phyloP scores from a whole-genome alignment of 2,888 invertebrate genomes.

The Phania funesta region DNA sequence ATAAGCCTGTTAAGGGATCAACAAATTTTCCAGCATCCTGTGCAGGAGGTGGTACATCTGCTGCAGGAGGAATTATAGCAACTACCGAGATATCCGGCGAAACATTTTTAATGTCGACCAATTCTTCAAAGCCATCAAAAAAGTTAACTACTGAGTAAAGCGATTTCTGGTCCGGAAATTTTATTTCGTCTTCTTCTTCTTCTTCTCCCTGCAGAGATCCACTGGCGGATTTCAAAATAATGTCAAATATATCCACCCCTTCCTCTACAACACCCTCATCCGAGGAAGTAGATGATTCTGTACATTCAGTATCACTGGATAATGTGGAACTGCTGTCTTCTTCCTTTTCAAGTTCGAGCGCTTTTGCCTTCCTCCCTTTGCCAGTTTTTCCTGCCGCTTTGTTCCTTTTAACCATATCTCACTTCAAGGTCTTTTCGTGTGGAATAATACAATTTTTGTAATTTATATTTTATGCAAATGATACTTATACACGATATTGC shows the following conservation, averaged over 20 bases:
- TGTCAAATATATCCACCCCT: constrained; percentile 9
- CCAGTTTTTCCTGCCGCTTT: no score
- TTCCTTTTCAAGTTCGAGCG: background rate
- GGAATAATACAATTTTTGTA: no score
- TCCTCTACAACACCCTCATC: background rate
- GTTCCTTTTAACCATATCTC: no score
- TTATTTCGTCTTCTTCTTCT: background rate
- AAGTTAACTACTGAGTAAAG: constrained; percentile 59
- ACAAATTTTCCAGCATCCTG: constrained; percentile 66
- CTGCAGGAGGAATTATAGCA: background rate
- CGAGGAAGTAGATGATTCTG: background rate
- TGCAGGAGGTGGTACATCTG: background rate
- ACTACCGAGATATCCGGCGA: constrained; percentile 40
- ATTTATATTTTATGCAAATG: no score
- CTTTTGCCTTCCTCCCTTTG: background rate
- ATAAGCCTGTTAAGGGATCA: constrained; percentile 62
- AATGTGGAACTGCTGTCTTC: background rate
- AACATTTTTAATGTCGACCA: constrained; percentile 69
- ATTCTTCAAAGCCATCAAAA: constrained; percentile 66
- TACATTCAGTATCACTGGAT: background rate
- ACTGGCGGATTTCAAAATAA: no score
- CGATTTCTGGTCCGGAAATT: background rate
- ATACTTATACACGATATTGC: no score
- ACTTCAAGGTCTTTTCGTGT: no score
- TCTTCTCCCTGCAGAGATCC: background rate